Conservation (phyloP, 1,140 invertebrate species). For the Bradysia coprophila region DNA sequence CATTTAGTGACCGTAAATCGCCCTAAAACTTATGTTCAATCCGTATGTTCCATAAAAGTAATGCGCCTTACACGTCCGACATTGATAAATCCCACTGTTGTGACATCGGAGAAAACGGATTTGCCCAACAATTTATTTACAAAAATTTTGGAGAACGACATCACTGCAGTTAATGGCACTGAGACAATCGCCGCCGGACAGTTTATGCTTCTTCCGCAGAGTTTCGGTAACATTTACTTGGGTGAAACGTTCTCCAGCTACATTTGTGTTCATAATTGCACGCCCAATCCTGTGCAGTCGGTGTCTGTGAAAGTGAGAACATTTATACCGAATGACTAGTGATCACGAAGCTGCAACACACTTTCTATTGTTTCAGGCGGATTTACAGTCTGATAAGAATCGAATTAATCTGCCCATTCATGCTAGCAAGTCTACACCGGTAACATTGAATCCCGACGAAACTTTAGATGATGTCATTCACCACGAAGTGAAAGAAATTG, state of each 20-base stretch:
- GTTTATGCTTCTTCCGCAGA: slow-evolving; percentile 83
- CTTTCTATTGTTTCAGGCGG: too few relatives aligned
- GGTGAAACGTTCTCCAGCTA: slow-evolving; percentile 98
- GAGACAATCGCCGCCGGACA: slow-evolving; percentile 71
- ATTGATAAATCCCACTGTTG: slow-evolving; percentile 54
- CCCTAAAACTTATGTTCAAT: too few relatives aligned
- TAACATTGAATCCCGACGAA: slow-evolving; percentile 55
- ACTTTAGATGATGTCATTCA: slow-evolving; percentile 90
- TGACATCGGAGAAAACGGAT: slow-evolving; percentile 70
- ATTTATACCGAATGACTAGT: too few relatives aligned
- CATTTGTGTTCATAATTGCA: slow-evolving; percentile 92
- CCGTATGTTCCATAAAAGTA: too few relatives aligned
- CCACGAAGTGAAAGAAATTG: slow-evolving; percentile 96
- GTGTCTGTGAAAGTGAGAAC: slow-evolving; percentile 46
- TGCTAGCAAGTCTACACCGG: slow-evolving; percentile 34
- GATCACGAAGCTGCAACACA: too few relatives aligned
- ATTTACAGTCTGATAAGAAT: slow-evolving; percentile 82
- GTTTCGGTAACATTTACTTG: slow-evolving; percentile 67
- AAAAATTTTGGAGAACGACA: slow-evolving; percentile 55
- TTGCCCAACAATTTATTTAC: slow-evolving; percentile 61
- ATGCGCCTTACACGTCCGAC: slow-evolving; percentile 83
- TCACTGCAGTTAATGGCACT: slow-evolving; percentile 52
- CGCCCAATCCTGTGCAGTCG: slow-evolving; percentile 58
- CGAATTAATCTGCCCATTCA: slow-evolving; percentile 53
- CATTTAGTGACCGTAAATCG: too few relatives aligned